Evolutionary conservation across 1,140 invertebrate genomes (phyloP).

Genomic region (Bathynomus jamesi): DNA sequence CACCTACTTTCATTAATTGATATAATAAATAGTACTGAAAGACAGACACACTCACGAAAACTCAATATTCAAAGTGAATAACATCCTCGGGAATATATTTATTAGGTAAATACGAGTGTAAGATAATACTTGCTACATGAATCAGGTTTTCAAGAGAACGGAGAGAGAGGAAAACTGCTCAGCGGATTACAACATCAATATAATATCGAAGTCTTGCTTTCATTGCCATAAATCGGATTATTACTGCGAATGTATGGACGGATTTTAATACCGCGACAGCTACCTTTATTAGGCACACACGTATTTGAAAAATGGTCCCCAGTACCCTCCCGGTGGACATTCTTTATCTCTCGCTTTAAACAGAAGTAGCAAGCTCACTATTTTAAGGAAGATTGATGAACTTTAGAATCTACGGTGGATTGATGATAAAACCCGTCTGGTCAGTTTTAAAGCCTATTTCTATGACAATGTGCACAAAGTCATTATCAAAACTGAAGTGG

Average conservation of each 20-base stretch:
- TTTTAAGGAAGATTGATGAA: background rate
- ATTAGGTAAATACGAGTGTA: background rate
- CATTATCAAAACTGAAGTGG: background rate
- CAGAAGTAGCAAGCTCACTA: background rate
- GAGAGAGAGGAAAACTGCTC: background rate
- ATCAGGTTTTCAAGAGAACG: background rate
- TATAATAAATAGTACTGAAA: too few relatives aligned
- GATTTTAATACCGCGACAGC: background rate
- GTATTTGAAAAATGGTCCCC: background rate
- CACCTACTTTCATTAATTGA: too few relatives aligned
- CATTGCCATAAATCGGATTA: background rate
- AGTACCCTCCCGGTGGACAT: background rate
- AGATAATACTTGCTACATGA: background rate
- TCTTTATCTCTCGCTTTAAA: background rate
- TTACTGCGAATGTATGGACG: background rate
- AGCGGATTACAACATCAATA: background rate
- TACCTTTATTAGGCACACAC: background rate
- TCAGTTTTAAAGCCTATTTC: background rate
- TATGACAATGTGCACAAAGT: background rate
- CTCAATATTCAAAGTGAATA: too few relatives aligned
- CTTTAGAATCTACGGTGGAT: background rate
- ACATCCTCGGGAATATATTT: too few relatives aligned
- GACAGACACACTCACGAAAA: too few relatives aligned
- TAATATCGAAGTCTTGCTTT: background rate
- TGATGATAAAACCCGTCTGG: background rate